A percentile compares a stretch with the other conserved stretches of the same genome.
phyloP scores from a whole-genome alignment of 2,888 invertebrate species.

The Leistus spinibarbis region DNA sequence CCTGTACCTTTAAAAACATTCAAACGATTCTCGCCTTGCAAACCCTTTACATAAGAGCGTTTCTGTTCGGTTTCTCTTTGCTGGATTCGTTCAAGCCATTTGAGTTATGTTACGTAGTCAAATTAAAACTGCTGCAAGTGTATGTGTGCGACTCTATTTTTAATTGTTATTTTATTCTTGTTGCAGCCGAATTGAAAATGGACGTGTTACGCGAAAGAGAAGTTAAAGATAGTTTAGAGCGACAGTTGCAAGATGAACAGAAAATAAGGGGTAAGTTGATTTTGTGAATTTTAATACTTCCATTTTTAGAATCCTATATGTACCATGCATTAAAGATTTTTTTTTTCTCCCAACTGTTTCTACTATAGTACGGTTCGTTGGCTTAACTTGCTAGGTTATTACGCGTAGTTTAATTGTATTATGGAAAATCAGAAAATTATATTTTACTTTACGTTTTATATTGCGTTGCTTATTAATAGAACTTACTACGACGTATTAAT shows the following conservation, averaged over 20 bases:
- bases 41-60: not conserved
- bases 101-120: not conserved
- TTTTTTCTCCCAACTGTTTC: no score
- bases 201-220: constrained; percentile 92
- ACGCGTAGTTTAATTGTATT: no score
- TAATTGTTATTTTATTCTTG: constrained; percentile 48
- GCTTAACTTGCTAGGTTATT: no score
- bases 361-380: no score
- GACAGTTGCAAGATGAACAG: constrained; percentile 92
- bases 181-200: constrained; percentile 95
- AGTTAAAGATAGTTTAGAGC: constrained; percentile 90
- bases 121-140: not conserved
- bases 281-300: not conserved
- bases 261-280: constrained; percentile 89
- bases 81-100: not conserved
- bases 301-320: not conserved
- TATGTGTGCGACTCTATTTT: not conserved
- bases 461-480: no score
- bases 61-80: not conserved
- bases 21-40: not conserved
- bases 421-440: no score
- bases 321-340: not conserved
- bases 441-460: no score
- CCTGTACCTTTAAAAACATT: not conserved
- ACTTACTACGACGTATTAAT: no score